Conservation (phyloP, 1,140 invertebrate species). For the Diploscapter pachys region DNA sequence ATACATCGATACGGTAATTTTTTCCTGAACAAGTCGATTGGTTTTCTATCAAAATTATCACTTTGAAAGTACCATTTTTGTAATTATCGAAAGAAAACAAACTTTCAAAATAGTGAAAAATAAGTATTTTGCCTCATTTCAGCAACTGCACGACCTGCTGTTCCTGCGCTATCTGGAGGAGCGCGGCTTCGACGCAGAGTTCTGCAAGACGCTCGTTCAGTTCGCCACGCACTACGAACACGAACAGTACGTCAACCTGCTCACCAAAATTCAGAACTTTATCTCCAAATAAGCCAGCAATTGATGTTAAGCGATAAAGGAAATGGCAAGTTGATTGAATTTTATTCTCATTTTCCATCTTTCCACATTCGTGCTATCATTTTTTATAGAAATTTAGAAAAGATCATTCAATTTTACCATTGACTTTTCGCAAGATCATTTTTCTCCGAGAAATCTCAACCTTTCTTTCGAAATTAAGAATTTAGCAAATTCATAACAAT, state of each 20-base stretch:
- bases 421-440: too few relatives aligned
- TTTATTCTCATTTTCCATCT: too few relatives aligned
- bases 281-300: slow-evolving; percentile 35
- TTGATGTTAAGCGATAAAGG: background rate
- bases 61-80: too few relatives aligned
- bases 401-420: too few relatives aligned
- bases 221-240: slow-evolving; percentile 53
- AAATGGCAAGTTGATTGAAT: too few relatives aligned
- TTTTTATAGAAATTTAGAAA: too few relatives aligned
- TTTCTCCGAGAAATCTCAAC: too few relatives aligned
- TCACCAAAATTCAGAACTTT: slow-evolving; percentile 50
- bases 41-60: background rate
- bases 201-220: slow-evolving; percentile 45
- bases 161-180: slow-evolving; percentile 58
- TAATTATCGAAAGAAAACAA: too few relatives aligned
- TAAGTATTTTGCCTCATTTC: slow-evolving; percentile 15
- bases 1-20: slow-evolving; percentile 52
- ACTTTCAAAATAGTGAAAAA: too few relatives aligned
- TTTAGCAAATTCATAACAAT: too few relatives aligned
- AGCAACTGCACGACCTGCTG: slow-evolving; percentile 55
- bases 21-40: background rate
- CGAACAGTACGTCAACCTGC: slow-evolving; percentile 47
- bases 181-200: slow-evolving; percentile 50
- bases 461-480: too few relatives aligned
- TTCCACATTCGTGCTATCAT: too few relatives aligned